Evolutionary conservation across 2,888 invertebrate species (phyloP).

Genomic region (Lapara coniferarum): DNA sequence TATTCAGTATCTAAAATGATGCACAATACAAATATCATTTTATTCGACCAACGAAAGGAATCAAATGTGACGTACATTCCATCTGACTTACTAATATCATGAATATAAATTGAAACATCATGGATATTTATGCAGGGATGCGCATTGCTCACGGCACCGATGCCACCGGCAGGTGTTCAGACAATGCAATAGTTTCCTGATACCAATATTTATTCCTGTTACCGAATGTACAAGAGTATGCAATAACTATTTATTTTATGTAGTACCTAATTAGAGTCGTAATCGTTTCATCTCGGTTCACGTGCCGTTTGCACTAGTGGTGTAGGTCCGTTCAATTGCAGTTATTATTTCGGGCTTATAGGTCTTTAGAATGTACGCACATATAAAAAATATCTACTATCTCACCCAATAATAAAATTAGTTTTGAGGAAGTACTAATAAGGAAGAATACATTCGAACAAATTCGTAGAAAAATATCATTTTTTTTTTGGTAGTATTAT

Average conservation of each 20-base stretch:
- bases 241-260: conserved; percentile 52
- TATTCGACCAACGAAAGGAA: conserved; percentile 77
- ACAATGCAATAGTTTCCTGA: conserved; percentile 79
- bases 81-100: conserved; percentile 81
- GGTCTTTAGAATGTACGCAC: no score
- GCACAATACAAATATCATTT: conserved; percentile 37
- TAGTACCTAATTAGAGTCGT: conserved; percentile 42
- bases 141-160: conserved; percentile 70
- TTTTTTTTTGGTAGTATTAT: no score
- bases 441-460: no score
- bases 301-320: no score
- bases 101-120: conserved; percentile 83
- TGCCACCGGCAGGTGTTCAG: conserved; percentile 75
- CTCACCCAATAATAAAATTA: no score
- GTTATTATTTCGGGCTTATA: no score
- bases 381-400: no score
- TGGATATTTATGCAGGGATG: conserved; percentile 77
- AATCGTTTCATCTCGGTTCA: conserved; percentile 30
- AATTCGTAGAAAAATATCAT: no score
- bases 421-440: no score
- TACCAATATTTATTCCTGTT: conserved; percentile 80
- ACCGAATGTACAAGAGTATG: conserved; percentile 69
- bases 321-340: no score
- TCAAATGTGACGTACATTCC: conserved; percentile 79
- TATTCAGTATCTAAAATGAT: not conserved